These are phyloP conservation scores for Hirtodrosophila alboralis DNA, from an alignment of 2,888 invertebrate genomes.

Conservation along the genomic window DNA sequence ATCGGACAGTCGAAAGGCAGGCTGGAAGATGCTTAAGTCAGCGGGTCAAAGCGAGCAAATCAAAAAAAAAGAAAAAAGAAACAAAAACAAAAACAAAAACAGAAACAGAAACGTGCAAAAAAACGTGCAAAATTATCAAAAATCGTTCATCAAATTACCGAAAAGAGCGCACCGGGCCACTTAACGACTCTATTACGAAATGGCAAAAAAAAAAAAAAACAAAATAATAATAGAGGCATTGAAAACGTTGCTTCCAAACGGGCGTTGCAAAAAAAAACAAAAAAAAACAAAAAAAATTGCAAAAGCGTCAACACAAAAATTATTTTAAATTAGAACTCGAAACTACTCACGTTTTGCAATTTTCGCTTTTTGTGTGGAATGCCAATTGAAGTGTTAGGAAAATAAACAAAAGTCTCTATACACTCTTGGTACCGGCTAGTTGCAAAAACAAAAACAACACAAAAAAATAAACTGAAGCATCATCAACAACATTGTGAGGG, in stretches of 20 bases:
- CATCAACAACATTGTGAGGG: slow-evolving; percentile 57
- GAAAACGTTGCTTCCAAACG: slow-evolving; percentile 35
- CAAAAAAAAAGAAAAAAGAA: slow-evolving; percentile 5
- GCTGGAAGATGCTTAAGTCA: slow-evolving; percentile 29
- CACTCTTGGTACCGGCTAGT: slow-evolving; percentile 53
- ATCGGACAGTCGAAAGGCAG: slow-evolving; percentile 1
- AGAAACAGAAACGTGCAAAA: slow-evolving; percentile 70
- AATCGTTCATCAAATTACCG: slow-evolving; percentile 81
- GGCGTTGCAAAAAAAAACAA: slow-evolving; percentile 61
- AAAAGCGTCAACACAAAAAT: slow-evolving; percentile 81
- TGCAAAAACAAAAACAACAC: slow-evolving; percentile 56
- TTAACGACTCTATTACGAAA: slow-evolving; percentile 81
- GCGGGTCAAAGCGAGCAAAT: slow-evolving; percentile 31
- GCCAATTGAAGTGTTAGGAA: slow-evolving; percentile 81
- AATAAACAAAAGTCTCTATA: slow-evolving; percentile 72
- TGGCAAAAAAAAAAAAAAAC: slow-evolving; percentile 57
- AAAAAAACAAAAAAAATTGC: slow-evolving; percentile 60
- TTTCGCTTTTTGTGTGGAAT: slow-evolving; percentile 80
- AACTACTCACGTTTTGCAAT: slow-evolving; percentile 81
- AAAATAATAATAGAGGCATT: slow-evolving; percentile 56
- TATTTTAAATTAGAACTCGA: slow-evolving; percentile 80
- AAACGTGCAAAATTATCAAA: slow-evolving; percentile 80
- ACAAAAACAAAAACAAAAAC: slow-evolving; percentile 3
- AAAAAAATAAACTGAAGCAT: slow-evolving; percentile 71
- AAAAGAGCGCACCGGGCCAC: slow-evolving; percentile 79